Conservation (phyloP, 64 coral and sea anemone species). For the Hydrozoanthus tunicans region DNA sequence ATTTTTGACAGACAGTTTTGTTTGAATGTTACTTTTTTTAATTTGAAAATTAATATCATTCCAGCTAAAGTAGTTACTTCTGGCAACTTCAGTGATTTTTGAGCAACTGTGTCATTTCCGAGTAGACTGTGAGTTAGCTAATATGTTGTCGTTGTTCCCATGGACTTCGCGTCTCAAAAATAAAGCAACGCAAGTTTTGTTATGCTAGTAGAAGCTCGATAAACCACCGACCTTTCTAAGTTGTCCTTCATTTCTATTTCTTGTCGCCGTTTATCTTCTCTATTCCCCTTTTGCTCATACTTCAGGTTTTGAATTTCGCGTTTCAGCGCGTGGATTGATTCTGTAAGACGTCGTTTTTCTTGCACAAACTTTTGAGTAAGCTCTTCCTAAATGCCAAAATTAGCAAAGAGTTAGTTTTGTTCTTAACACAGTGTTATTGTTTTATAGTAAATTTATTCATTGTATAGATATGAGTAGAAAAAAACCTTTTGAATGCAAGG, state of each 20-base stretch:
- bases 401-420: too few species aligned
- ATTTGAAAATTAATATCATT: too few species aligned
- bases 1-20: neutral
- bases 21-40: too few species aligned
- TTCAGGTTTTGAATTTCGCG: conserved; percentile 70
- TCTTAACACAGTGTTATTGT: too few species aligned
- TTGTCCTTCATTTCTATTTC: conserved; percentile 75
- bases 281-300: conserved; percentile 51
- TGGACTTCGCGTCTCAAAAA: neutral
- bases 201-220: neutral
- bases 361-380: conserved; percentile 28
- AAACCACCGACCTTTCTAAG: conserved; percentile 17
- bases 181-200: neutral
- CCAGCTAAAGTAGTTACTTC: too few species aligned
- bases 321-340: conserved; percentile 67
- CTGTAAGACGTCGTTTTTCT: conserved; percentile 57
- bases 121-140: too few species aligned
- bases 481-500: too few species aligned
- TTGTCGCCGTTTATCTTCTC: conserved; percentile 53
- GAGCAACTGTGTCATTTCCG: too few species aligned
- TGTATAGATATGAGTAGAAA: too few species aligned
- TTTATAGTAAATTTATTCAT: too few species aligned
- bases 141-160: too few species aligned
- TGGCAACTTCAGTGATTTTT: too few species aligned
- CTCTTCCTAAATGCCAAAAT: conserved; percentile 32